phyloP scores from a whole-genome alignment of 2,888 invertebrate genomes.

The Biston stratarius region DNA sequence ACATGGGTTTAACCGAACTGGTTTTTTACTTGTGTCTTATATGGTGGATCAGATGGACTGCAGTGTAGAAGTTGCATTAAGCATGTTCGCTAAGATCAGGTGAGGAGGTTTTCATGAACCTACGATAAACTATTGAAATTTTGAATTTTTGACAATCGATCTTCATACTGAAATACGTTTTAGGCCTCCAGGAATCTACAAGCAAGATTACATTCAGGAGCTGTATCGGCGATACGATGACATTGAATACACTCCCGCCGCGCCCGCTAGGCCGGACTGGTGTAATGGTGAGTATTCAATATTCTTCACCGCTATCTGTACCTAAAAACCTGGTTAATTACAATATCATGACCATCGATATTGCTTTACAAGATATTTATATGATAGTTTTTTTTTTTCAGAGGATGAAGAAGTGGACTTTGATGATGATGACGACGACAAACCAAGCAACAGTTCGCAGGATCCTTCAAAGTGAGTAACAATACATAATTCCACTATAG shows the following conservation, averaged over 20 bases:
- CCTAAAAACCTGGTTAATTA: not conserved
- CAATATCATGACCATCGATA: no score
- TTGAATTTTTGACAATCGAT: no score
- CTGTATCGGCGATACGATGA: constrained; percentile 93
- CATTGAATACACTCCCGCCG: constrained; percentile 88
- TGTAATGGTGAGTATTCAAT: constrained; percentile 87
- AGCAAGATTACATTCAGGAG: constrained; percentile 97
- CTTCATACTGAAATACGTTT: not conserved
- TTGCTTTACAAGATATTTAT: no score
- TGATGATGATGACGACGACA: constrained; percentile 63
- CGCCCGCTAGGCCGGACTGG: constrained; percentile 95
- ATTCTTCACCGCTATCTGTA: not conserved
- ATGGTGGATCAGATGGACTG: constrained; percentile 94
- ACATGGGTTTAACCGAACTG: constrained; percentile 99
- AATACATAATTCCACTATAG: not conserved
- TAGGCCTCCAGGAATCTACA: constrained; percentile 98
- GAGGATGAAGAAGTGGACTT: constrained; percentile 65
- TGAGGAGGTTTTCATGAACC: constrained; percentile 51
- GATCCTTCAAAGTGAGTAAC: constrained; percentile 60
- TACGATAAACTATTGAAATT: no score
- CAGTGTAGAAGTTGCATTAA: constrained; percentile 93
- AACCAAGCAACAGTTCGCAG: constrained; percentile 61
- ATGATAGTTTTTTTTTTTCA: no score
- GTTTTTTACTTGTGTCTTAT: constrained; percentile 97
- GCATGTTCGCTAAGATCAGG: constrained; percentile 90